These are phyloP conservation scores for Drosophila willistoni DNA, from an alignment of 1,140 invertebrate species.

Conservation along the genomic window DNA sequence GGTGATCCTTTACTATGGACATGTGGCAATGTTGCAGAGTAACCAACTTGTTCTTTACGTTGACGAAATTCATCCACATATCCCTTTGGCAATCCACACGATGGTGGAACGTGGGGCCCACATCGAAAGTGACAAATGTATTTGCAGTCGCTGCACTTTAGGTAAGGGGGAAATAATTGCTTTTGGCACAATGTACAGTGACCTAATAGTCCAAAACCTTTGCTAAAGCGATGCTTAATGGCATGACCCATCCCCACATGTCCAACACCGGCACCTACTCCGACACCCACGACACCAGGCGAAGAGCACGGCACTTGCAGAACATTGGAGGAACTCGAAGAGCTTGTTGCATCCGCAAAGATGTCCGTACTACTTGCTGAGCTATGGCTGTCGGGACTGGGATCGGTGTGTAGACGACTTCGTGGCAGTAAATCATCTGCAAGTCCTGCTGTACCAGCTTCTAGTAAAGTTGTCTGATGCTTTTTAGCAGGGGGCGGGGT, in stretches of 20 bases:
- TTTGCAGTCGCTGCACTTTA: conserved; percentile 98
- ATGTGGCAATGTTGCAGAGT: conserved; percentile 47
- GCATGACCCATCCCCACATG: conserved; percentile 92
- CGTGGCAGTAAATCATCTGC: conserved; percentile 67
- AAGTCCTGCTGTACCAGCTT: conserved; percentile 42
- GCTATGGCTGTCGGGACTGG: conserved; percentile 84
- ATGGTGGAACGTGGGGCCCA: conserved; percentile 94
- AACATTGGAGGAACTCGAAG: conserved; percentile 66
- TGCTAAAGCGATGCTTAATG: conserved; percentile 95
- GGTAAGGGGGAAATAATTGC: conserved; percentile 92
- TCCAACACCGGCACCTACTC: conserved; percentile 85
- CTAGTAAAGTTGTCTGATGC: conserved; percentile 84
- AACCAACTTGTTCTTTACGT: conserved; percentile 85
- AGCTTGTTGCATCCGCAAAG: conserved; percentile 69
- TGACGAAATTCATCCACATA: conserved; percentile 92
- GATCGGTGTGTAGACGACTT: conserved; percentile 88
- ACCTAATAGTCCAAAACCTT: conserved; percentile 93
- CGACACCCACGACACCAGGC: not conserved
- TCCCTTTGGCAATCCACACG: conserved; percentile 94
- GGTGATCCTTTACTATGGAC: conserved; percentile 82
- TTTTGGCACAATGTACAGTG: conserved; percentile 96
- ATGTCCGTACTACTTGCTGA: conserved; percentile 84
- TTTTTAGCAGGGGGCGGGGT: conserved; percentile 91
- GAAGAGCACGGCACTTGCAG: conserved; percentile 90
- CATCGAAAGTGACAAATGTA: conserved; percentile 96